These are phyloP conservation scores for Salticus scenicus DNA, from an alignment of 2,888 invertebrate species.

Conservation along the genomic window DNA sequence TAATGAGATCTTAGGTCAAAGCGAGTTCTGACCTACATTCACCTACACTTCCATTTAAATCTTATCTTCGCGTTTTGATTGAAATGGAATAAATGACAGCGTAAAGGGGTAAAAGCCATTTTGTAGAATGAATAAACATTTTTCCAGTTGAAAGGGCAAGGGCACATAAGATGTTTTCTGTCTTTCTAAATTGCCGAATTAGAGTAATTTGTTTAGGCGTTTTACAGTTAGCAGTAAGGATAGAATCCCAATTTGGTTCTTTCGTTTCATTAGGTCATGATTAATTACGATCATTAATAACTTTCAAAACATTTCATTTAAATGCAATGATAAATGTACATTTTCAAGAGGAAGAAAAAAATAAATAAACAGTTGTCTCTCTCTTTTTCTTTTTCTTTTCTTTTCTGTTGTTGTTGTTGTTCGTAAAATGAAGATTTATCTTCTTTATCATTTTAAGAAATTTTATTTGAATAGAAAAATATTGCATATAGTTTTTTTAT, in stretches of 20 bases:
- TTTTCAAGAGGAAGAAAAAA: too few species aligned
- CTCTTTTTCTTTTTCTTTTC: too few species aligned
- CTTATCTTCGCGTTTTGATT: slow-evolving; percentile 38
- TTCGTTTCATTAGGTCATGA: background rate
- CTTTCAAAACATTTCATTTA: too few species aligned
- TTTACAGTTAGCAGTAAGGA: slow-evolving; percentile 4
- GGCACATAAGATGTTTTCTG: background rate
- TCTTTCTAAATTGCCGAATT: slow-evolving; percentile 30
- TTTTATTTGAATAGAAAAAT: too few species aligned
- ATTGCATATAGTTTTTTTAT: too few species aligned
- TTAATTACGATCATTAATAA: too few species aligned
- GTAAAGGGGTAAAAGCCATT: slow-evolving; percentile 6
- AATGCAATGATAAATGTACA: too few species aligned
- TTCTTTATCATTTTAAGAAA: too few species aligned
- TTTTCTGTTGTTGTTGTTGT: too few species aligned
- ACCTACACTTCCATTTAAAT: slow-evolving; percentile 46
- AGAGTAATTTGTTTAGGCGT: slow-evolving; percentile 30
- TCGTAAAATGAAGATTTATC: too few species aligned
- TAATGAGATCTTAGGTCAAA: slow-evolving; percentile 42
- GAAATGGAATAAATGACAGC: slow-evolving; percentile 41
- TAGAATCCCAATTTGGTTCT: background rate
- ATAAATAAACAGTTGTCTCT: too few species aligned
- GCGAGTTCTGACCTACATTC: slow-evolving; percentile 46
- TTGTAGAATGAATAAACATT: slow-evolving; percentile 27
- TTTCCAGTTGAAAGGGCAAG: background rate